Conservation (phyloP, 37 sponge, comb jelly and placozoan genomes). For the Oscarella lobularis region DNA sequence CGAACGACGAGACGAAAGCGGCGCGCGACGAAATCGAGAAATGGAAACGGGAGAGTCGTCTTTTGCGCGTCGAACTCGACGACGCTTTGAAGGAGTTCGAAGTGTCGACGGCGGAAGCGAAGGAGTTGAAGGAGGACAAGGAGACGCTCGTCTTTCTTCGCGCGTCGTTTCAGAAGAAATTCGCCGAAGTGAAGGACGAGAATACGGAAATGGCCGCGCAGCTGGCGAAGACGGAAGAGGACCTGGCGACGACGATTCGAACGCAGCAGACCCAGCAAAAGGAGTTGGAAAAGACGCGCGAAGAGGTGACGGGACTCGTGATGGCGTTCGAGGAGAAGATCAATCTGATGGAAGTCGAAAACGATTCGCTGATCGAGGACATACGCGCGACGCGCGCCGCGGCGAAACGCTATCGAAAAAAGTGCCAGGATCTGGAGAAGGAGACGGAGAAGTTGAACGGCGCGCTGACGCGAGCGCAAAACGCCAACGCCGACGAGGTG, state of each 20-base stretch:
- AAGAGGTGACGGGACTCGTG: neutral
- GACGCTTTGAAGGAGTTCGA: no score
- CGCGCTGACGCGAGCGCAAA: neutral
- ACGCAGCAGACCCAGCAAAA: neutral
- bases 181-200: neutral
- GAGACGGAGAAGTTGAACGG: neutral
- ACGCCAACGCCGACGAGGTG: neutral
- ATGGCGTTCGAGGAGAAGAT: neutral
- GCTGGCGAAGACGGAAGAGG: neutral
- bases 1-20: no score
- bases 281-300: conserved; percentile 1
- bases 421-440: neutral
- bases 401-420: neutral
- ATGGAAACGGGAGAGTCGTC: no score
- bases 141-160: neutral
- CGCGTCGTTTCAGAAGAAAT: neutral
- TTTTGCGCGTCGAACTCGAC: no score
- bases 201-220: neutral
- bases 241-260: neutral
- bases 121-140: neutral
- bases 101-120: neutral
- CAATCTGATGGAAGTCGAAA: neutral
- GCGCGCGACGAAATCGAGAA: no score
- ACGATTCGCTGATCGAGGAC: neutral
- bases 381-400: neutral